Evolutionary conservation across 2,888 invertebrate species (phyloP).

Genomic region (Marasmarcha lunaedactyla): DNA sequence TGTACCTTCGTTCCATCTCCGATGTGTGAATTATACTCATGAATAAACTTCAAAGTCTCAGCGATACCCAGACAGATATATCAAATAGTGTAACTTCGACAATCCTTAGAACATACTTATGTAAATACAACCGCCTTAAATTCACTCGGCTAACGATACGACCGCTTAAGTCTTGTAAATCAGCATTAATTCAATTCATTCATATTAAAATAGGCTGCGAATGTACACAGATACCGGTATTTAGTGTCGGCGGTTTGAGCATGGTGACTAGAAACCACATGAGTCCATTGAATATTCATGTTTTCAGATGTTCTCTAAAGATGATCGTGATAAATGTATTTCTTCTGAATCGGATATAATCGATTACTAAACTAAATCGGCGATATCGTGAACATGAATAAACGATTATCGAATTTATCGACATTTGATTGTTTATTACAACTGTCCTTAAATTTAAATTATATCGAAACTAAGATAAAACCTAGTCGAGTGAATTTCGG

Average conservation of each 20-base stretch:
- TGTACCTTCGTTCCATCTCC: no score
- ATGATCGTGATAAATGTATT: slow-evolving; percentile 31
- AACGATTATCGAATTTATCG: slow-evolving; percentile 27
- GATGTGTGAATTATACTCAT: no score
- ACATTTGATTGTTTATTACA: slow-evolving; percentile 27
- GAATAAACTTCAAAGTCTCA: no score
- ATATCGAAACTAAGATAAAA: slow-evolving; percentile 25
- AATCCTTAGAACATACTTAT: no score
- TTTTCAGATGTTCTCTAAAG: slow-evolving; percentile 21
- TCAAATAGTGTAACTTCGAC: no score
- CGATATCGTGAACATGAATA: neutral
- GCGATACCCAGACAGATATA: no score
- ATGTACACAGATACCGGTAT: slow-evolving; percentile 15
- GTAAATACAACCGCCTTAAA: no score
- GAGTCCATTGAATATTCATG: slow-evolving; percentile 36
- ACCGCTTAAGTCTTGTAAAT: slow-evolving; percentile 6
- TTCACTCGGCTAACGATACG: no score
- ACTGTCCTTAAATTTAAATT: slow-evolving; percentile 34
- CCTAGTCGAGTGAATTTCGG: no score
- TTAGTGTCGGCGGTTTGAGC: slow-evolving; percentile 28
- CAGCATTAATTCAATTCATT: slow-evolving; percentile 6
- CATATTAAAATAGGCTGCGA: slow-evolving; percentile 12
- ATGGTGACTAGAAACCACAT: slow-evolving; percentile 25
- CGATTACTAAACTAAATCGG: slow-evolving; percentile 18
- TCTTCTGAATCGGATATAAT: slow-evolving; percentile 20